phyloP scores from a whole-genome alignment of 1,140 invertebrate genomes.

The Philopotamus ludificatus region DNA sequence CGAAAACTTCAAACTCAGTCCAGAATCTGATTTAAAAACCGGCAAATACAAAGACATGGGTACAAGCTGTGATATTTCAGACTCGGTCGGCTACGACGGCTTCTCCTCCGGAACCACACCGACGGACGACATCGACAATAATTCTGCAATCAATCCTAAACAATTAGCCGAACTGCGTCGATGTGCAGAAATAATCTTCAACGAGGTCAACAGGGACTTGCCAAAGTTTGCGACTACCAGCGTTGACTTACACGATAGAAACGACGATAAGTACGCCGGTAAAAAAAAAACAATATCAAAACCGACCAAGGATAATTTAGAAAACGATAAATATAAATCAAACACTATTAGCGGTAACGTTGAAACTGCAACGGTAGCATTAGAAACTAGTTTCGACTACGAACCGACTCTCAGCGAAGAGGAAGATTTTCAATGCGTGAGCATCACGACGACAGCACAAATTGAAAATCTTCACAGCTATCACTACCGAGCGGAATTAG shows the following conservation, averaged over 20 bases:
- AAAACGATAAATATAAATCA: background rate
- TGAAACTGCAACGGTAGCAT: conserved; percentile 14
- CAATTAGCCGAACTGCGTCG: conserved; percentile 31
- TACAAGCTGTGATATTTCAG: conserved; percentile 36
- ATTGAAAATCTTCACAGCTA: conserved; percentile 31
- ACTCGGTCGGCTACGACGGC: conserved; percentile 17
- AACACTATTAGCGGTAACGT: background rate
- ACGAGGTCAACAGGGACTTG: conserved; percentile 27
- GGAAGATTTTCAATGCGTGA: background rate
- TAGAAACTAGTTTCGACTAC: conserved; percentile 38
- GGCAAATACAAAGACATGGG: conserved; percentile 35
- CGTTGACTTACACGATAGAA: conserved; percentile 30
- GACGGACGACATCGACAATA: conserved; percentile 14
- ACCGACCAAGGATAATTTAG: background rate
- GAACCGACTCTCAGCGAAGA: conserved; percentile 4
- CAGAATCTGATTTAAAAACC: conserved; percentile 46
- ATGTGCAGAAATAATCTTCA: conserved; percentile 38
- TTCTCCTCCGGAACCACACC: conserved; percentile 20
- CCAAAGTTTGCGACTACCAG: conserved; percentile 24
- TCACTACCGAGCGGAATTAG: conserved; percentile 33
- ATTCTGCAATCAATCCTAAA: conserved; percentile 23
- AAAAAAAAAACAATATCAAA: background rate
- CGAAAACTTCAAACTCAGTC: conserved; percentile 52
- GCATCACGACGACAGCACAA: conserved; percentile 1
- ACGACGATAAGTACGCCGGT: background rate